These are phyloP conservation scores for Alviniconcha strummeri DNA, from an alignment of 2,888 invertebrate species.

Conservation along the genomic window DNA sequence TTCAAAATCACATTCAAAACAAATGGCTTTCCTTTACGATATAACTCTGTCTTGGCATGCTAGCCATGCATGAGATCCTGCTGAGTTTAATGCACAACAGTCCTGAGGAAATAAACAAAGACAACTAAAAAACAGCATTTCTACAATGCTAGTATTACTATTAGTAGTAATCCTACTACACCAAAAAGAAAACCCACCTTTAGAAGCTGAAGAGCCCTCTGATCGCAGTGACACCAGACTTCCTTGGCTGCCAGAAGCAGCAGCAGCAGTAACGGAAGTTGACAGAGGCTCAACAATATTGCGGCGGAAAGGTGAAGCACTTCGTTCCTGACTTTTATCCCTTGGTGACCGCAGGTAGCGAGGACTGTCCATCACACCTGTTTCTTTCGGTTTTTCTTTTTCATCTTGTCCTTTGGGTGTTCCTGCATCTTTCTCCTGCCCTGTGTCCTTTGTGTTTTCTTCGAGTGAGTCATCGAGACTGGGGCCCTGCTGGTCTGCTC, in stretches of 20 bases:
- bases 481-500: neutral
- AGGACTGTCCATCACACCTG: slow-evolving; percentile 17
- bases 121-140: too few species aligned
- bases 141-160: too few species aligned
- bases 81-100: too few species aligned
- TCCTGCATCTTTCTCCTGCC: slow-evolving; percentile 31
- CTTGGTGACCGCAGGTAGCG: slow-evolving; percentile 22
- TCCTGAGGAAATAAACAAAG: too few species aligned
- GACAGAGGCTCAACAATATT: slow-evolving; percentile 46
- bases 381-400: neutral
- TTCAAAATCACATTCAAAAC: too few species aligned
- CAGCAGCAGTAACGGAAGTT: slow-evolving; percentile 11
- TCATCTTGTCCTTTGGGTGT: neutral
- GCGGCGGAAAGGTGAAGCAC: slow-evolving; percentile 45
- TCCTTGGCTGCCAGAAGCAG: slow-evolving; percentile 17
- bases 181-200: slow-evolving; percentile 24
- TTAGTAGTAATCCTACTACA: too few species aligned
- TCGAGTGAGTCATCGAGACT: slow-evolving; percentile 17
- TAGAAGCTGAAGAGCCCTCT: slow-evolving; percentile 25
- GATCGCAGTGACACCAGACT: slow-evolving; percentile 34
- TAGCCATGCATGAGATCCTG: too few species aligned
- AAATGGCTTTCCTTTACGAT: too few species aligned
- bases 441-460: slow-evolving; percentile 37
- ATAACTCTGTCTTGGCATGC: too few species aligned
- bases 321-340: slow-evolving; percentile 26